A percentile compares a stretch with the other conserved stretches of the same genome.
Evolutionary conservation across 2,113 vertebrate species (phyloP).

Genomic region (rabbit (Oryctolagus cuniculus)): mOryCun1.1 NC_091442.1:80611001-80611500

Average conservation of each 20-base stretch:
- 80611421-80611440: neutral
- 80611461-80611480: neutral
- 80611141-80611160: neutral
- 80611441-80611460: neutral
- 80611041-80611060: neutral
- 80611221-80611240: neutral
- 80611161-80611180: neutral
- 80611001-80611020: neutral
- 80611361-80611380: neutral
- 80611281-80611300: neutral
- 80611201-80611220: neutral
- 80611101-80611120: neutral
- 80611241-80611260: too few species aligned
- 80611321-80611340: neutral
- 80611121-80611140: slow-evolving; percentile 1
- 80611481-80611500: neutral
- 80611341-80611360: neutral
- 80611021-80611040: neutral
- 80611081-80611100: neutral
- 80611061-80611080: neutral
- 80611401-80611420: neutral
- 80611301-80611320: neutral
- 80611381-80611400: neutral
- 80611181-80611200: neutral
- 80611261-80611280: neutral